Percentiles rank a stretch among this genome's conserved stretches.
Evolutionary conservation across 64 coral and sea anemone genomes (phyloP).

Genomic region (Orbicella faveolata): DNA sequence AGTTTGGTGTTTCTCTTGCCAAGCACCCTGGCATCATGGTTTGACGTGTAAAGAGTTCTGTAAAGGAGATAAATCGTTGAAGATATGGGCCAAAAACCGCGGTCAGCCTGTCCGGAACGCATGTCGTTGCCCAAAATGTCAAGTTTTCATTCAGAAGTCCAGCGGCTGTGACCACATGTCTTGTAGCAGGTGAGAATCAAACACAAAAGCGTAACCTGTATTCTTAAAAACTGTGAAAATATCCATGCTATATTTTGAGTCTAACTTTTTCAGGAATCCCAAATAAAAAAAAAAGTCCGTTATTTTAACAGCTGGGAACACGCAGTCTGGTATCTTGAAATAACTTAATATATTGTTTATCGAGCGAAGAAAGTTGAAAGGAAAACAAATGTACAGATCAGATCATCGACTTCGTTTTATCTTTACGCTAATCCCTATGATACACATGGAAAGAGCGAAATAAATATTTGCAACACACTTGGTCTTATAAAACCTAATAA

Average conservation of each 20-base stretch:
- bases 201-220: too few relatives aligned
- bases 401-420: too few relatives aligned
- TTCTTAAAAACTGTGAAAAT: neutral
- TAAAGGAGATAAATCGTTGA: conserved; percentile 87
- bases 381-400: too few relatives aligned
- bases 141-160: conserved; percentile 83
- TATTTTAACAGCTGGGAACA: too few relatives aligned
- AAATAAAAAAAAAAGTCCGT: too few relatives aligned
- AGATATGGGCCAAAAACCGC: conserved; percentile 93
- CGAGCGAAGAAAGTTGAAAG: too few relatives aligned
- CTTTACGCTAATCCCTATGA: too few relatives aligned
- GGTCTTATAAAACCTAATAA: too few relatives aligned
- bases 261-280: neutral
- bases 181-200: conserved; percentile 67
- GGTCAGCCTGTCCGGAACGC: conserved; percentile 71
- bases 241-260: neutral
- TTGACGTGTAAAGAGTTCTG: conserved; percentile 87
- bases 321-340: too few relatives aligned
- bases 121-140: conserved; percentile 81
- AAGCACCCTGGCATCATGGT: conserved; percentile 92
- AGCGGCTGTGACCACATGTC: conserved; percentile 89
- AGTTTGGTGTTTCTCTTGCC: conserved; percentile 89
- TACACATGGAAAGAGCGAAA: too few relatives aligned
- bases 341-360: too few relatives aligned
- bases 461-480: too few relatives aligned